Base-by-base conservation (phyloP, 2,113 vertebrate species). In the Spea bombifrons region DNA sequence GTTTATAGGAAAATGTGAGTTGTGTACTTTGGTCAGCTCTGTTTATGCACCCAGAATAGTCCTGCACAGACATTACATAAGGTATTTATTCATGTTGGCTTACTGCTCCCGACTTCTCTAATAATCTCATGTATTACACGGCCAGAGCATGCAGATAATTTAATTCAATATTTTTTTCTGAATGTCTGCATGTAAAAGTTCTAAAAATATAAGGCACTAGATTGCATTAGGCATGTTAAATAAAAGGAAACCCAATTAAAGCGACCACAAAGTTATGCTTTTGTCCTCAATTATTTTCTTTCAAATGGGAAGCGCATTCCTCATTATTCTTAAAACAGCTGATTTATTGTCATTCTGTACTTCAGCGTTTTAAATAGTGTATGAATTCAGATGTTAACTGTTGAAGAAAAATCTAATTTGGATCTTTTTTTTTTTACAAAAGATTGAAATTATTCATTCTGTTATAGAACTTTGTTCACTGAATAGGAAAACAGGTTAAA, bases 161-260 rank as follows among this genome's bases (percentile, higher is more conserved):
- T 86, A 87, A 89, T 89, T 88, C 86, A 86, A 88, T 82, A 66
- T 52, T 80, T 76, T 45, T 88, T 88, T 87, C 86, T 86, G 73
- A 90, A 91, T 88, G 85, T 83, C 82, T 87, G 84, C 83, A 50
- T 84, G 79, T 84, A 91, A 82, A 83, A 86, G 88, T 85, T 76
- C 84, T 90, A 90, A 85, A 82, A 77, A 86, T 89, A 84, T 83
- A 85, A 86, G 84, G 86, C 70, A 63, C 63, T 86, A 87, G 87
- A 90, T 90, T 90, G 82, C 86, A 91, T 91, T 90, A 91, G 89
- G 88, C 88, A 89, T 89, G 83, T 86, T 84, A 84, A 84, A 78
- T 87, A 90, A 90, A 90, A 85, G 80, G 80, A 86, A 86, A 87
- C 81, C 83, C 86, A 88, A 88, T 90, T 4, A 46, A 83, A 87